Evolutionary conservation across 2,888 invertebrate species (phyloP), one percentile per base, ranked within the genome.

Genomic region (Silvanus unidentatus): DNA sequence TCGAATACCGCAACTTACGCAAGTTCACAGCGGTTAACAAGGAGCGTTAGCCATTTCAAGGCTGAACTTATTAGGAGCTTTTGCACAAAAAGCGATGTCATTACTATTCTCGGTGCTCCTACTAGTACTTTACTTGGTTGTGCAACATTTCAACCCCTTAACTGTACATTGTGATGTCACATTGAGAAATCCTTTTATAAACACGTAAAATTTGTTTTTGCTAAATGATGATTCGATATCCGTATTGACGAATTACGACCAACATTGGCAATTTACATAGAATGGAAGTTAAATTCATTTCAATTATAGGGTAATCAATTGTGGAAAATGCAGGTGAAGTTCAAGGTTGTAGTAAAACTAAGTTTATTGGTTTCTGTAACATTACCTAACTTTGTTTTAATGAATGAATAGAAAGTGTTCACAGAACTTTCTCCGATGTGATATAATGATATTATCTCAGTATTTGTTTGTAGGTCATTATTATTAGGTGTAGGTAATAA

Each of bases 401-500:
- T 37, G 37, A 49, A 53, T 47, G 46, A 44, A 42, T 54, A 52
- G 55, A 57, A 57, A 57, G 55, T 55, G 47, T 50, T 44, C 42
- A 42, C 47, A 44, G 48, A 54, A 55, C 60, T 59, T 59, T 60
- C 60, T 55, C 59, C 43, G 44, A 13, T 15, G 49, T 59, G 57
- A 57, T 55, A 55, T 55, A 58, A 60, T 48, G 54, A 50, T 47
- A 49, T 62, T 60, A 60, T 60, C 59, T 56, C 53, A 55, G 14
- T 16, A 16, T 16, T 44, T 41, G 39, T 59, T 59, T 61, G 57
- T 61, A 56, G 61, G 61, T 61, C 61, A 60, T 52, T 61, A 57
- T 61, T 55, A 55, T 28, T 48, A 39, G 49, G 48, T 47, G 32
- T 32, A 12, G 8, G 8, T 28, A 8, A 9, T 10, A 10, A 28